Evolutionary conservation across 2,888 invertebrate genomes (phyloP), one percentile per base, ranked within the genome.

Genomic region (Xestia xanthographa): DNA sequence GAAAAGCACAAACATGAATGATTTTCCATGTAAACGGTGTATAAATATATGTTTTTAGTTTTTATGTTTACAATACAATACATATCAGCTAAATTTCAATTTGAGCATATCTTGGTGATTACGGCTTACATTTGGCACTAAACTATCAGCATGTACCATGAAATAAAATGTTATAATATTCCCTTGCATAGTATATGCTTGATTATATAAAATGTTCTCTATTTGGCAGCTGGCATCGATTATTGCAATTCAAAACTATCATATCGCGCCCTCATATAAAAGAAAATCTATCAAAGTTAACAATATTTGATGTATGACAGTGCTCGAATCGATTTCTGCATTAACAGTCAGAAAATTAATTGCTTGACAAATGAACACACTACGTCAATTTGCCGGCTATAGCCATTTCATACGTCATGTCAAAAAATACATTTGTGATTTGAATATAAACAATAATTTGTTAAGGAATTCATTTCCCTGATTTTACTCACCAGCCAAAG

Each of bases 121-220:
- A 50, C 56, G 11, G 50, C 45, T 62, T 50, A n/a, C 20, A 70
- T 58, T 84, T 63, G 81, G 65, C 75, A 75, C 67, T 53, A 34
- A 45, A 43, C 12, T 50, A 22, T 26, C 38, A 17, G 3, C 5
- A 20, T 38, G 29, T 68, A n/a, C 14, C 17, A 45, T 50, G 14
- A 65, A 74, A 81, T 20, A 12, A 74, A 62, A 63, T 17, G 1
- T 14, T 43, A 9, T 20, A 12, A 12, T 12, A 79, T 29, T 77
- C 17, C 34, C 58, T 50, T 73, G 22, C 22, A 22, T 58, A 62
- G n/a, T n/a, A n/a, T 43, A 53, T n/a, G 20, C 41, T 62, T 79
- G 20, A 12, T 5, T 34, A 38, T 38, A 53, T 60, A 11, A 45
- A 50, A 50, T 68, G 45, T 53, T 38, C 53, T 83, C 66, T 66